A percentile compares a stretch with the other conserved stretches of the same genome.
Conservation (phyloP, 1,140 invertebrate genomes). For the Plectrocnemia conspersa region DNA sequence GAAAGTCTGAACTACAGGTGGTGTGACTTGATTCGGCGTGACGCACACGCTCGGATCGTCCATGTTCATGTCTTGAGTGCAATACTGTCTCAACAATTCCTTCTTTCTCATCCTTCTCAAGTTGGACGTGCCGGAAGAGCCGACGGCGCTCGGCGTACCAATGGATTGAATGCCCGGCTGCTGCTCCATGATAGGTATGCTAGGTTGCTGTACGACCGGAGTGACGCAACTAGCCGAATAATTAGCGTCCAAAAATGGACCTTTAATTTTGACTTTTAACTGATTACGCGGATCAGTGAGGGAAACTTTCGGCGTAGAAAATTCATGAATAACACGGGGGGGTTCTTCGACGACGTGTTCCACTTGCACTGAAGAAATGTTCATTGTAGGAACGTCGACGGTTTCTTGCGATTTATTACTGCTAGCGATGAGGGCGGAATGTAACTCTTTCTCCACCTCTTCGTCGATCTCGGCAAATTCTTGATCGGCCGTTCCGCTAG, state of each 20-base stretch:
- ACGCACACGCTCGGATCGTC: constrained; percentile 58
- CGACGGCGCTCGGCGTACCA: constrained; percentile 36
- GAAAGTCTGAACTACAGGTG: constrained; percentile 59
- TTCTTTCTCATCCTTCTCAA: constrained; percentile 84
- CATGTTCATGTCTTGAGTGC: constrained; percentile 81
- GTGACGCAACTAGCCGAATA: constrained; percentile 56
- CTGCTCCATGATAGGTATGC: constrained; percentile 49
- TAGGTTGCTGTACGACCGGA: constrained; percentile 53
- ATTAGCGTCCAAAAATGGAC: constrained; percentile 75
- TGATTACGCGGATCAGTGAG: constrained; percentile 74
- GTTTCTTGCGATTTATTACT: constrained; percentile 46
- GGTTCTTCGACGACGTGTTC: constrained; percentile 46
- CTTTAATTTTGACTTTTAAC: constrained; percentile 86
- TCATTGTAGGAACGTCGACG: constrained; percentile 35
- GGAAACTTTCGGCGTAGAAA: constrained; percentile 59
- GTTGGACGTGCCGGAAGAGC: constrained; percentile 61
- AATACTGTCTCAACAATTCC: constrained; percentile 78
- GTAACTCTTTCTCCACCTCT: constrained; percentile 72
- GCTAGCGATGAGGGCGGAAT: constrained; percentile 58
- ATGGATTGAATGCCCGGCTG: constrained; percentile 42
- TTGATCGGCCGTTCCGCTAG: constrained; percentile 59
- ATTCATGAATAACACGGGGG: constrained; percentile 48
- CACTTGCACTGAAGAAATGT: constrained; percentile 36
- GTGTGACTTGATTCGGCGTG: constrained; percentile 46
- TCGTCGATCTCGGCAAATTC: constrained; percentile 68